Evolutionary conservation across 2,113 vertebrate species (phyloP), one percentile per base, ranked within the genome.

Genomic region (Fulmarus glacialis): DNA sequence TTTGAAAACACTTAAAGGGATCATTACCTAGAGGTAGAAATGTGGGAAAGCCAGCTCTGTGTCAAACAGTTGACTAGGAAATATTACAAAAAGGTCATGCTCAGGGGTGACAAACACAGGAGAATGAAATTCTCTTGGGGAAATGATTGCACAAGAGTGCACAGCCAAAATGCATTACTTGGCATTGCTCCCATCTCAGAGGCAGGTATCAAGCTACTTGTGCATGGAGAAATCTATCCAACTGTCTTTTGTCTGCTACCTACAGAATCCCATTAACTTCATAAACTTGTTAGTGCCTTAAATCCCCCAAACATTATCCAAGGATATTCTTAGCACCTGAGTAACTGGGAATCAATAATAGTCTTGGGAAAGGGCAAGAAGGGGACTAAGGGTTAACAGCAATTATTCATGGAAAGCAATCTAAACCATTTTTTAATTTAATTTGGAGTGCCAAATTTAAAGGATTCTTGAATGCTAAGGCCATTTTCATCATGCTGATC

Each of bases 401-500:
- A 97, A 84, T 97, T 97, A 95, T 85, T 97, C 55, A 79, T 19
- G 11, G 75, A 84, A 95, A 97, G 89, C 80, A 94, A 92, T 82
- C 63, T 52, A 95, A 97, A 92, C 56, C 30, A 92, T 97, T 98
- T 93, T 97, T 93, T 26, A 93, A 97, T 97, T 97, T 85, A 96
- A 98, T 97, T 89, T 95, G 63, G 73, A 96, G 38, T 27, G 68
- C 77, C 91, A 93, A 96, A 96, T 95, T 94, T 93, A 96, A 87
- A 97, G 80, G 70, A 94, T 95, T 96, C 82, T 90, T 95, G 92
- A 98, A 98, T 74, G 42, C 60, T 96, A 88, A 98, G 82, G 71
- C 92, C 94, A 93, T 96, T 95, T 97, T 96, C 95, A 96, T 97
- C 96, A 96, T 73, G 92, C 89, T 96, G 82, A 97, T 96, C 73